Evolutionary conservation across 2,797 vertebrate genomes (phyloP), one percentile per base, ranked within the genome.

Genomic region (Alfaro cultratus): DNA sequence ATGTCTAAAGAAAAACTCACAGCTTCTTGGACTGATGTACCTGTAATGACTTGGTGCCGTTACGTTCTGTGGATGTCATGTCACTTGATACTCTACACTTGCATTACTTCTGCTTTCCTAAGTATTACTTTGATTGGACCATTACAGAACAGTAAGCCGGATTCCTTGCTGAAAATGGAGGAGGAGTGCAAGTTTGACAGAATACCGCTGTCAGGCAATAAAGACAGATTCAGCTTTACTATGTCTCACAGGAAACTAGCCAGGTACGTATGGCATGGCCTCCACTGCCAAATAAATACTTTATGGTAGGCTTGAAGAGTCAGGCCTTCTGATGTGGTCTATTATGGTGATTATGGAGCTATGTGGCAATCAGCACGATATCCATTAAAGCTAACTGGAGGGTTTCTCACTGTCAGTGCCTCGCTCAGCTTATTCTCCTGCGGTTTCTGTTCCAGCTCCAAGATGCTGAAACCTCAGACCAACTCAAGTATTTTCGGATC

Each of bases 161-260:
- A 99, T 91, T 99, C 98, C 21, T 94, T 99, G 91, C 92, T 99
- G 64, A 99, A 98, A 95, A 99, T 99, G 98, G 98, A 99, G 91
- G 98, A 99, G 83, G 98, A 99, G 81, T 96, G 97, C 91, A 98
- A 96, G 93, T 95, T 96, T 11, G 98, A 99, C 93, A 97, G 97
- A 92, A 97, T 95, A 0, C 95, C 96, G 12, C 91, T 97, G 83
- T 95, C 96, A 85, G 96, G 96, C 92, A 99, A 97, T 91, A 99
- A 99, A 95, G 97, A 97, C 91, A 97, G 97, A 91, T 98, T 99
- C 92, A 97, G 96, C 41, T 99, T 99, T 85, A 97, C 97, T 2
- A 96, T 99, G 93, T 97, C 98, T 77, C 97, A 97, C 92, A 99
- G 97, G 93, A 99, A 98, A 74, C 93, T 97, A 83, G 94, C 98